Evolutionary conservation across 2,888 invertebrate species (phyloP), one percentile per base, ranked within the genome.

Genomic region (Nipponacmea schrenckii): DNA sequence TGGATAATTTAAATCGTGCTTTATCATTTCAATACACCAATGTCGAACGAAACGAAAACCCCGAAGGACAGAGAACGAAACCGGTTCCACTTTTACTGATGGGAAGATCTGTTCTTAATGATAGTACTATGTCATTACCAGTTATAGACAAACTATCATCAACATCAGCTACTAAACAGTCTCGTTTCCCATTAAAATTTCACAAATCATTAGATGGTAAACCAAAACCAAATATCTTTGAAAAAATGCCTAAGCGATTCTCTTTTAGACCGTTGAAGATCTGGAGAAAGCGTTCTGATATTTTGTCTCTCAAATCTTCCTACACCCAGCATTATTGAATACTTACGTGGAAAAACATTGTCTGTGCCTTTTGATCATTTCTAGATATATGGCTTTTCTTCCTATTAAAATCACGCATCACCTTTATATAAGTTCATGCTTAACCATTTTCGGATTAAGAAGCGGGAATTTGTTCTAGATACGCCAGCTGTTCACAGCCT

Each of bases 1-100:
- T 71, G 56, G 69, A 71, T 12, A 71, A 74, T 20, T 69, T 69
- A 15, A 69, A 72, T 44, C 50, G 71, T 12, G 63, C 15, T 10
- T 48, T 50, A 17, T 48, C 68, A 2, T 44, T 64, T 26, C 70
- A 65, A 8, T 10, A 39, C 1, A 39, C 39, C 7, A 39, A 39
- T 5, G 10, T 39, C 10, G 39, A 39, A 39, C 39, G 10, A 39
- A 39, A 39, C 39, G 39, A 39, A 39, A 39, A 39, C 39, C 10
- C 1, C 10, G 39, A 39, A 5, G 10, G 8, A 5, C 4, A 10
- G 10, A 39, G 39, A 39, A 39, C 39, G 39, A 39, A 39, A 39
- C 39, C 39, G 27, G 27, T 48, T 26, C 26, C 67, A 46, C n/a
- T 26, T 24, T 31, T 31, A 48, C 67, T 24, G 17, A 2, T n/a